phyloP scores from a whole-genome alignment of 2,113 vertebrate genomes.

The Entelurus aequoreus region DNA sequence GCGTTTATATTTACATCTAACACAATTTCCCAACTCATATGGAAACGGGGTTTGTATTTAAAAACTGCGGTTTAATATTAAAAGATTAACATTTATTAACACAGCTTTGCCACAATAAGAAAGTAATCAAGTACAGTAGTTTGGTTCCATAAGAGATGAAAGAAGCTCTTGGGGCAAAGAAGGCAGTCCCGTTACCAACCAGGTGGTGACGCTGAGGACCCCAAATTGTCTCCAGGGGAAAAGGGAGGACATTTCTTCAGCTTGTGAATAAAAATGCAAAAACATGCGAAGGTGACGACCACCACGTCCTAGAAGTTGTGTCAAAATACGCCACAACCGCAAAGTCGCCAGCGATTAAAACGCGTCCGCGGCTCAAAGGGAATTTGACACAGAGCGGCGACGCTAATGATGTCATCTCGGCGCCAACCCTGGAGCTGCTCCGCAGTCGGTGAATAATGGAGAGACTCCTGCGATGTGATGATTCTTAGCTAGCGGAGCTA shows the following conservation, averaged over 20 bases:
- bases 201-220: not conserved
- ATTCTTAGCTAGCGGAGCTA: constrained; percentile 17
- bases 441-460: constrained; percentile 40
- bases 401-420: constrained; percentile 30
- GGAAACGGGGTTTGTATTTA: too few species aligned
- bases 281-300: constrained; percentile 10
- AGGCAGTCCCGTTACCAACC: not conserved
- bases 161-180: not conserved
- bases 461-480: constrained; percentile 21
- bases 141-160: not conserved
- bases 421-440: constrained; percentile 31
- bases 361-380: not conserved
- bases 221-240: not conserved
- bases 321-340: not conserved
- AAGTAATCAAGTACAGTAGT: not conserved
- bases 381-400: constrained; percentile 8
- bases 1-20: too few species aligned
- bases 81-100: too few species aligned
- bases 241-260: not conserved
- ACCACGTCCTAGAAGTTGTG: constrained; percentile 33
- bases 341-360: constrained; percentile 1
- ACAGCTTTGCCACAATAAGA: too few species aligned
- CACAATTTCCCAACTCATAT: too few species aligned
- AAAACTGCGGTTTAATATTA: too few species aligned
- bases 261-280: constrained; percentile 25